Percentiles rank a stretch among this genome's conserved stretches.
Evolutionary conservation across 2,797 vertebrate genomes (phyloP).

Genomic region (Leptoclinus maculatus): DNA sequence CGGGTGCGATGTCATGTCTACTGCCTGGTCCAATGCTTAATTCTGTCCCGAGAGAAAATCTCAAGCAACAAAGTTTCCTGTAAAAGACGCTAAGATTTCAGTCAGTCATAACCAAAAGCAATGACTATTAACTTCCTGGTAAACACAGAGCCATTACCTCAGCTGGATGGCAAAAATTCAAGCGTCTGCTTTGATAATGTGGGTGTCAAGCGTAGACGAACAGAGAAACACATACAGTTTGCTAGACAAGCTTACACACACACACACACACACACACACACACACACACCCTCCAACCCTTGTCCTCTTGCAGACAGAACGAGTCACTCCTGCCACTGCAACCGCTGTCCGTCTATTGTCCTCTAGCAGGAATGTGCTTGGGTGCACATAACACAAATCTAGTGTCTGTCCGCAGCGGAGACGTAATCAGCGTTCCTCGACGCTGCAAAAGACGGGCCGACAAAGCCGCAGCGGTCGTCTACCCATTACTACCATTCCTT

Average conservation of each 20-base stretch:
- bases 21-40: constrained; percentile 31
- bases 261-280: constrained; percentile 21
- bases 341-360: constrained; percentile 67
- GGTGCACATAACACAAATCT: constrained; percentile 58
- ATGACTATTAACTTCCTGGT: constrained; percentile 65
- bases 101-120: constrained; percentile 61
- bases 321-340: constrained; percentile 62
- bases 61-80: constrained; percentile 60
- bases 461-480: constrained; percentile 60
- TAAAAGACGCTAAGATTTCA: constrained; percentile 43
- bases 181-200: constrained; percentile 42
- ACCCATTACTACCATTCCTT: constrained; percentile 57
- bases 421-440: constrained; percentile 65
- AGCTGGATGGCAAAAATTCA: constrained; percentile 34
- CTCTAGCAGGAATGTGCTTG: constrained; percentile 68
- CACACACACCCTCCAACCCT: constrained; percentile 12
- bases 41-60: constrained; percentile 48
- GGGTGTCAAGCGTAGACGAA: constrained; percentile 9
- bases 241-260: background rate
- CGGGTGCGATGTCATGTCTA: constrained; percentile 60
- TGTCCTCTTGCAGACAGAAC: constrained; percentile 46
- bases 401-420: constrained; percentile 58
- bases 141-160: constrained; percentile 37
- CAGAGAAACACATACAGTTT: background rate
- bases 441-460: constrained; percentile 52